These are phyloP conservation scores for Apeltes quadracus DNA, from an alignment of 2,113 vertebrate genomes.

Conservation along the genomic window DNA sequence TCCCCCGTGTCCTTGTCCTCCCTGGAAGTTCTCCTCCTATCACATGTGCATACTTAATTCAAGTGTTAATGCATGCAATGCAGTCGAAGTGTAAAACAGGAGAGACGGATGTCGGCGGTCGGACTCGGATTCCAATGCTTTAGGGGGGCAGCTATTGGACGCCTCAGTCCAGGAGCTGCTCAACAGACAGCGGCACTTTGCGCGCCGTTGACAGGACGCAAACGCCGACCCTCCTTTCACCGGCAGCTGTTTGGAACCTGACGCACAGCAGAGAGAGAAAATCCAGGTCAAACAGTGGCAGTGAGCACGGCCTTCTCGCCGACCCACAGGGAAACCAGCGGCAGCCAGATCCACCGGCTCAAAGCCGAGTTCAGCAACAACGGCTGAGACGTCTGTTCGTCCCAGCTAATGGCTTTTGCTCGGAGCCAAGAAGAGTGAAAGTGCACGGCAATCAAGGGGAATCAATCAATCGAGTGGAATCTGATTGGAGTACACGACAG, in stretches of 20 bases:
- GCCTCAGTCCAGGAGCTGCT: not conserved
- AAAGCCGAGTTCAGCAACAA: slow-evolving; percentile 4
- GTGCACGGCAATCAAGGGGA: slow-evolving; percentile 12
- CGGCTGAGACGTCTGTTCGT: slow-evolving; percentile 18
- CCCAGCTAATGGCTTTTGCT: slow-evolving; percentile 15
- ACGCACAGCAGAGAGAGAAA: slow-evolving; percentile 5
- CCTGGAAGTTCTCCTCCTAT: not conserved
- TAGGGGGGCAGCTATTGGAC: slow-evolving; percentile 35
- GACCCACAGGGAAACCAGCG: slow-evolving; percentile 18
- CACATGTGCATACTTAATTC: not conserved
- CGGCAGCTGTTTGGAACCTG: slow-evolving; percentile 12
- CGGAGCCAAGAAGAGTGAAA: slow-evolving; percentile 15
- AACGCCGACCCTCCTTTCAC: slow-evolving; percentile 29
- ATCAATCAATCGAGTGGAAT: not conserved
- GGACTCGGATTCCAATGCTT: not conserved
- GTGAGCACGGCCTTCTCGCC: not conserved
- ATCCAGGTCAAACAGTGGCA: not conserved
- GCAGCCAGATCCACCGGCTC: slow-evolving; percentile 24
- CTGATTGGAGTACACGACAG: not conserved
- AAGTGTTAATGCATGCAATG: too few species aligned
- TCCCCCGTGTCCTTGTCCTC: not conserved
- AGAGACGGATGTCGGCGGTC: not conserved
- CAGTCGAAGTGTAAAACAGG: too few species aligned
- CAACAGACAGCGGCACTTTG: slow-evolving; percentile 6
- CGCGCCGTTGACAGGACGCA: slow-evolving; percentile 17